phyloP scores from a whole-genome alignment of 2,888 invertebrate species.

The Drosophila prostipennis region DNA sequence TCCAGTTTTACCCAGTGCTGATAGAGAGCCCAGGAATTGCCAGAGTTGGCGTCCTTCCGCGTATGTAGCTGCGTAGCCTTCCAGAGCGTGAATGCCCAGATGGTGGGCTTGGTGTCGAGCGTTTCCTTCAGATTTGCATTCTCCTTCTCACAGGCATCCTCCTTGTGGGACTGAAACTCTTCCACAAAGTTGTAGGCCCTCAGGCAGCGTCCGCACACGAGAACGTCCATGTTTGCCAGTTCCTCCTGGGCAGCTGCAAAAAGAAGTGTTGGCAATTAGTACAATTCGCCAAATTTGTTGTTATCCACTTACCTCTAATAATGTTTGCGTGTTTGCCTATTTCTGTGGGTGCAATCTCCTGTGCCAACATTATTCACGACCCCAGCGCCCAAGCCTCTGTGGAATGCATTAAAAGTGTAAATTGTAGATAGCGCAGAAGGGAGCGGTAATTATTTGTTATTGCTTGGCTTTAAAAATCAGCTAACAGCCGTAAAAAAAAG shows the following conservation, averaged over 20 bases:
- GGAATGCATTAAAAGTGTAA: slow-evolving; percentile 23
- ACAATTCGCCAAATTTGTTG: neutral
- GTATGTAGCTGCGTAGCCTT: slow-evolving; percentile 87
- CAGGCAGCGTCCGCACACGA: slow-evolving; percentile 94
- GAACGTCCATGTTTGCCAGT: slow-evolving; percentile 90
- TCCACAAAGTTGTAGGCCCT: slow-evolving; percentile 91
- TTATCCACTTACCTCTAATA: slow-evolving; percentile 86
- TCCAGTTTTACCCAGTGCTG: slow-evolving; percentile 94
- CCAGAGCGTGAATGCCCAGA: slow-evolving; percentile 94
- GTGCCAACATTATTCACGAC: slow-evolving; percentile 82
- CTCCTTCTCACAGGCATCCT: slow-evolving; percentile 80
- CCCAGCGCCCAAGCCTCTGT: slow-evolving; percentile 46
- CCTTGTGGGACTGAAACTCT: slow-evolving; percentile 90
- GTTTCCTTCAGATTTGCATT: slow-evolving; percentile 86
- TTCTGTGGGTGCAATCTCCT: slow-evolving; percentile 86
- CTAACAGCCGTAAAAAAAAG: slow-evolving; percentile 64
- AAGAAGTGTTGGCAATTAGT: neutral
- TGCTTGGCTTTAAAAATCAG: slow-evolving; percentile 52
- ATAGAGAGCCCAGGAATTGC: slow-evolving; percentile 91
- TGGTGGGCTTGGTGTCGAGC: slow-evolving; percentile 91
- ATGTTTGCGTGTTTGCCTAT: slow-evolving; percentile 87
- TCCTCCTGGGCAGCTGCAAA: slow-evolving; percentile 89
- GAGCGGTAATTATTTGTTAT: slow-evolving; percentile 28
- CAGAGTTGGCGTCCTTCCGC: slow-evolving; percentile 82
- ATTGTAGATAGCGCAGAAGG: neutral